Conservation (phyloP, 2,888 invertebrate genomes). For the Mimas tiliae region DNA sequence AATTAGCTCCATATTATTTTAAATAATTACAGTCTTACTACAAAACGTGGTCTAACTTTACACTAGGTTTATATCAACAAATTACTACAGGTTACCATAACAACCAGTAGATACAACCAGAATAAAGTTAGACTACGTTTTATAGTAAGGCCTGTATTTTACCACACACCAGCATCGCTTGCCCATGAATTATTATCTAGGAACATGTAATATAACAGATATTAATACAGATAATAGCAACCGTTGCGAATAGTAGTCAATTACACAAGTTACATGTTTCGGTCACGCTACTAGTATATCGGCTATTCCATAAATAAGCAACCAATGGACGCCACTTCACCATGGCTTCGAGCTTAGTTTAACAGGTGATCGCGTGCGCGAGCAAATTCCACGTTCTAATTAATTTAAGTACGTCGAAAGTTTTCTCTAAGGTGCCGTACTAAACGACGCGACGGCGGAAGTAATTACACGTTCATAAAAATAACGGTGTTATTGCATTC, state of each 20-base stretch:
- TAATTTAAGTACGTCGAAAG: slow-evolving; percentile 34
- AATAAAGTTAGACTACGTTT: no score
- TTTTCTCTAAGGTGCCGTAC: slow-evolving; percentile 20
- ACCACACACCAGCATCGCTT: not conserved
- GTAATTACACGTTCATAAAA: slow-evolving; percentile 11
- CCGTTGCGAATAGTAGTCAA: slow-evolving; percentile 53
- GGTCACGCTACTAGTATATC: slow-evolving; percentile 49
- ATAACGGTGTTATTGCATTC: slow-evolving; percentile 16
- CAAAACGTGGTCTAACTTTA: no score
- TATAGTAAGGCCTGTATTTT: no score
- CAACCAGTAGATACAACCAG: no score
- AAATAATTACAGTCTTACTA: no score
- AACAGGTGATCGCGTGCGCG: slow-evolving; percentile 47
- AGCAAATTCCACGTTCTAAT: slow-evolving; percentile 46
- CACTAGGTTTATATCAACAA: no score
- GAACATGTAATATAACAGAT: slow-evolving; percentile 15
- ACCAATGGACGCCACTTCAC: slow-evolving; percentile 27
- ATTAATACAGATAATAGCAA: slow-evolving; percentile 37
- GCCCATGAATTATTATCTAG: not conserved
- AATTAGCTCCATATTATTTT: not conserved
- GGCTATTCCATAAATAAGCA: slow-evolving; percentile 21
- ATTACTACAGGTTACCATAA: no score
- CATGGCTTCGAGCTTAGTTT: slow-evolving; percentile 28
- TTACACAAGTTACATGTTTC: slow-evolving; percentile 53
- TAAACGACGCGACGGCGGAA: slow-evolving; percentile 14